Conservation (phyloP, 2,888 invertebrate genomes). For the Drosophila anceps region DNA sequence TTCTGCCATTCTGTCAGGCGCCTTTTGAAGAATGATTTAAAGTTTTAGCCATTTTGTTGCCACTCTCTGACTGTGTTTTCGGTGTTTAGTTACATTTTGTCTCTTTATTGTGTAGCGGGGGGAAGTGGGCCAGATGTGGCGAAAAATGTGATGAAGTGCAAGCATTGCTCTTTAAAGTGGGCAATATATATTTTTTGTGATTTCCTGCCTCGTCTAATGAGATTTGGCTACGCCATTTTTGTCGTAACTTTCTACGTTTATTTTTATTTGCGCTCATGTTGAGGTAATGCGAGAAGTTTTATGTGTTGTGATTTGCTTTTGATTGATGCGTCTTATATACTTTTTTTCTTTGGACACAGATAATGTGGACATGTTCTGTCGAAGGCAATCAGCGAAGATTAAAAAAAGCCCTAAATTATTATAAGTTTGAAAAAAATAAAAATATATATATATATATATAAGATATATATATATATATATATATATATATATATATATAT, state of each 20-base stretch:
- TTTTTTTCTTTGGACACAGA: constrained; percentile 9
- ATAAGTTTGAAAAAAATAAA: not conserved
- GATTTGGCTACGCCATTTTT: constrained; percentile 62
- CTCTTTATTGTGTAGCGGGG: constrained; percentile 37
- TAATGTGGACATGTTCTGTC: constrained; percentile 19
- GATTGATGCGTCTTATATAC: constrained; percentile 55
- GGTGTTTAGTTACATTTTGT: constrained; percentile 80
- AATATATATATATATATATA: no score
- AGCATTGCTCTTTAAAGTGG: constrained; percentile 78
- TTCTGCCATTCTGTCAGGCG: constrained; percentile 5
- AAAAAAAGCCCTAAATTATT: not conserved
- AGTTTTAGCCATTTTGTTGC: constrained; percentile 58
- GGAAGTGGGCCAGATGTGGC: not conserved
- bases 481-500: no score
- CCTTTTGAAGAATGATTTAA: constrained; percentile 61
- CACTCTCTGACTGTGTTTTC: constrained; percentile 33
- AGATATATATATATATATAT: not conserved
- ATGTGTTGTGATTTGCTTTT: constrained; percentile 77
- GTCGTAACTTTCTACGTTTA: constrained; percentile 45
- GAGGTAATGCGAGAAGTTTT: constrained; percentile 78
- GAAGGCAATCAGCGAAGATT: constrained; percentile 32
- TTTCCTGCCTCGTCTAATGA: constrained; percentile 66
- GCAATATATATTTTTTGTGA: constrained; percentile 75
- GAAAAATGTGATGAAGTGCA: constrained; percentile 70
- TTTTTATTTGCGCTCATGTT: constrained; percentile 73